Evolutionary conservation across 2,888 invertebrate species (phyloP), one percentile per base, ranked within the genome.

Genomic region (Sinodicranocentrus sp.): DNA sequence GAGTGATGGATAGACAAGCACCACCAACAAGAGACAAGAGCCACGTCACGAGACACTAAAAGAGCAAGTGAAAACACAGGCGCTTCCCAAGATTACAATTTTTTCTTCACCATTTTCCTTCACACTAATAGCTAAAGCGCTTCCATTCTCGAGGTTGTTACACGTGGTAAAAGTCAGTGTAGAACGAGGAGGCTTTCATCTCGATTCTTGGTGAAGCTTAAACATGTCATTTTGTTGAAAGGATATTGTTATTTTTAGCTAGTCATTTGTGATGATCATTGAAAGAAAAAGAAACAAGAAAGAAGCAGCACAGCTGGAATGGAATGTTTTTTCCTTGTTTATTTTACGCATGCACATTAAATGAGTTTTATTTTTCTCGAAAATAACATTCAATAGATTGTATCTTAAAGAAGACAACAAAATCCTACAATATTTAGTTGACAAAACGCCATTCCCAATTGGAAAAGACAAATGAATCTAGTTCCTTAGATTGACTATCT

Each of bases 171-270:
- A 70, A 61, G 17, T 28, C 23, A 2, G 19, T 28, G 3, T 54
- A 21, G 6, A 54, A 17, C 1, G n/a, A 48, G 21, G 13, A 21
- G 23, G 6, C 10, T 54, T 54, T 48, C n/a, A 10, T 48, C n/a
- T 15, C 48, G 5, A 10, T 57, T 25, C 25, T 19, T 52, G 1
- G 0, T 65, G 43, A 17, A 68, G 48, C 48, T 48, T 48, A n/a
- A 68, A 70, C 70, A 70, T 70, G 70, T 52, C 52, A 68, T 70
- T 70, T 70, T 70, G 70, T 52, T 52, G 28, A 52, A 48, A 70
- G 70, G 17, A 70, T 70, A 68, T 44, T 68, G 67, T 68, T 68
- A 68, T 68, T 68, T 57, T 48, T 63, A 8, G 59, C 59, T 63
- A 63, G 25, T 23, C 25, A 25, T 59, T n/a, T 59, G 3, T 39